Base-by-base conservation (phyloP, 2,113 vertebrate genomes). In the Tyto alba region DNA sequence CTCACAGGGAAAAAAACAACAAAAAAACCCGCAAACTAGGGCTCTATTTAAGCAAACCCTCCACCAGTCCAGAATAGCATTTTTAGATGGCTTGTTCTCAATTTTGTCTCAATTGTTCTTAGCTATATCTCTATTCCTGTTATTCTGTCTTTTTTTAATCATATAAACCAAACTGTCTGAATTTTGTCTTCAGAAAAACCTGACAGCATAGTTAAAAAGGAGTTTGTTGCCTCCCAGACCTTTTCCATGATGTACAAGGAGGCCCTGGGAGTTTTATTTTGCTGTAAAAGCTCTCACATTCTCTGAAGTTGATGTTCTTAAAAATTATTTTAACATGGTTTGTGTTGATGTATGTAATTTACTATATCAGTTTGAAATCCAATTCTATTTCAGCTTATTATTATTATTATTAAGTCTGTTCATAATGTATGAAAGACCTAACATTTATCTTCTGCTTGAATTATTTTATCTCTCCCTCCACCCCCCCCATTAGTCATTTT, bases 51-150 rank as follows among this genome's bases (percentile, higher is more conserved):
- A 71, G 38, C 66, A 85, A 93, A 29, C 10, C 18, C 11, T 55
- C 9, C 0, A 0, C 34, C 1, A 1, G 20, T 38, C 27, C 40
- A 68, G 48, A 88, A 1, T 4, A 52, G 11, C 10, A 2, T 4
- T 74, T 90, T 93, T 88, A 69, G 34, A 7, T 83, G 45, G 5
- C 15, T 62, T 62, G 25, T 66, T 91, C 59, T 88, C 26, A 66
- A 0, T 79, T 94, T 68, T 85, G 17, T 80, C 25, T 69, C 17
- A 50, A 0, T 27, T 78, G 9, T 94, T 78, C 50, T 45, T 59
- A 80, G 55, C 86, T 67, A 15, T 50, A 11, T 59, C 50, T 74
- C 62, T 80, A 1, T 76, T 85, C 20, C 19, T 73, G 9, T 71
- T 87, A 36, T 34, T 57, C 27, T 62, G 10, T 60, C 13, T 36